Base-by-base conservation (phyloP, 1,140 invertebrate species). In the Zaprionus lachaisei region DNA sequence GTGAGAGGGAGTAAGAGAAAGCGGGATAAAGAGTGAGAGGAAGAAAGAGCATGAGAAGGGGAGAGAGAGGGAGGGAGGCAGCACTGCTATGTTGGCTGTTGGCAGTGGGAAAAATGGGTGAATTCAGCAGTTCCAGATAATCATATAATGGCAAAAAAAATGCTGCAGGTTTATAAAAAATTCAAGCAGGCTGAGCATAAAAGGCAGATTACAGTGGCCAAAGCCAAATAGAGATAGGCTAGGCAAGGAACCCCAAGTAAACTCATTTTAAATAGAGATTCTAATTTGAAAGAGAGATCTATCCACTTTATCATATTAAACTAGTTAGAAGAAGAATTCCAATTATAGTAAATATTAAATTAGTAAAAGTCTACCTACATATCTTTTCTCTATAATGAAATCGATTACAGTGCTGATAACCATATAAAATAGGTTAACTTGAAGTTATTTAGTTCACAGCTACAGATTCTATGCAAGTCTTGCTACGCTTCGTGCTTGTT, bases 71-170 rank as follows among this genome's bases (percentile, higher is more conserved):
- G 6, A 2, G 15, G 49, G 31, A 22, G n/a, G 20, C 22, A 11
- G 61, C 26, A 31, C 57, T 58, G 57, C 37, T 49, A 73, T 68
- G 64, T 73, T 73, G 72, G 37, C 24, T 26, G 49, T 61, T 47
- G 47, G 24, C 37, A 56, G 28, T 63, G 55, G 7, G 15, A 20
- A 28, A 11, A 12, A 60, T 67, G 72, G 72, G 72, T 63, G 49
- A 34, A 70, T 70, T 61, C n/a, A 74, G 20, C n/a, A 74, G 72
- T 74, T 71, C 15, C 31, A 22, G 26, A 26, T 56, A 56, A 56
- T 56, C 24, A 3, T 56, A 28, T 56, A 56, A 56, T 56, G 47
- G 47, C 20, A 51, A 51, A 51, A 51, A 37, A 22, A 51, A 51
- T 12, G 47, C 20, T 22, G n/a, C 9, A 51, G 47, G 47, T 24